Percentiles rank a stretch among this genome's conserved stretches.
Conservation (phyloP, 2,113 vertebrate genomes). For the Sylvilagus bachmani region DNA sequence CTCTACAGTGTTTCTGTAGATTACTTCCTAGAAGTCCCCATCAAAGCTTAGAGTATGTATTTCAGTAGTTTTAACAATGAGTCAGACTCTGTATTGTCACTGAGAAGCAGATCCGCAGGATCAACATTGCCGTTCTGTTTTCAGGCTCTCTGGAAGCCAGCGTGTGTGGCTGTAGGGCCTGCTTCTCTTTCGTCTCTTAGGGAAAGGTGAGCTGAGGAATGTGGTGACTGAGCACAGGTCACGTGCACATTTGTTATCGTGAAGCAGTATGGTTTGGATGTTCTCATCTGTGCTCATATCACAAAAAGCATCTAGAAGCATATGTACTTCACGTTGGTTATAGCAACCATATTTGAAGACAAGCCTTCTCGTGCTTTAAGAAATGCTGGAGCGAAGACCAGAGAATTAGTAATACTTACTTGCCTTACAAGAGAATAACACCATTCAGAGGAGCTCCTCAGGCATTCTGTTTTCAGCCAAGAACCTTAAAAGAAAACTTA, state of each 20-base stretch:
- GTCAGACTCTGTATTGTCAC: background rate
- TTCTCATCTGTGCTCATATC: background rate
- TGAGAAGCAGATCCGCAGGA: background rate
- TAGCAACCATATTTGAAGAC: slow-evolving; percentile 33
- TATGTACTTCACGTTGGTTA: background rate
- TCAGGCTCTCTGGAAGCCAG: background rate
- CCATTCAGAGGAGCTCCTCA: background rate
- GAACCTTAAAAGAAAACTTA: background rate
- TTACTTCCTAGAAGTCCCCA: background rate
- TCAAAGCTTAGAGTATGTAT: background rate
- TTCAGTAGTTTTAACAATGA: background rate
- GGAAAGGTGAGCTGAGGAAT: background rate
- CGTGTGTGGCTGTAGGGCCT: background rate
- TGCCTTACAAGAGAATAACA: background rate
- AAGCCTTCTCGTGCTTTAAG: slow-evolving; percentile 35
- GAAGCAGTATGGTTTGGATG: background rate
- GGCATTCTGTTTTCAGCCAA: background rate
- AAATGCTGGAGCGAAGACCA: background rate
- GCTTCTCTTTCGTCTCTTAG: background rate
- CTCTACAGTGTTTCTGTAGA: background rate
- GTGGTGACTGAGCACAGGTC: background rate
- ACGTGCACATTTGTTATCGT: background rate
- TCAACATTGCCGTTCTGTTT: background rate
- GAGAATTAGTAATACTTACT: background rate
- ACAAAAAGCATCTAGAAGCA: background rate